Base-by-base conservation (phyloP, 2,888 invertebrate genomes). In the Acanthoscelides obtectus region DNA sequence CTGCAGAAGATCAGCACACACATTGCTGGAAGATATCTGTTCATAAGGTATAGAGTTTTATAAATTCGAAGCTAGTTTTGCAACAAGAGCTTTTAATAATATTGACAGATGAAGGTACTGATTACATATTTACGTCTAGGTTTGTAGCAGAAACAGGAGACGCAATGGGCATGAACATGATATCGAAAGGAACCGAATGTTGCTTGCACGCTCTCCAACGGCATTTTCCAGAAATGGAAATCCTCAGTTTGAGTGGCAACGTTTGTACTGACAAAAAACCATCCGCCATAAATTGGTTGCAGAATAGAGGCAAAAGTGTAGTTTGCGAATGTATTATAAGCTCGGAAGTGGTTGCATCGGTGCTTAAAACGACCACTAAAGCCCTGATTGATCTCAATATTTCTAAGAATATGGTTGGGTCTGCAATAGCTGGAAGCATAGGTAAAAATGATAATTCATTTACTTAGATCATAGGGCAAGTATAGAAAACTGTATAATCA, bases 121-220 rank as follows among this genome's bases (percentile, higher is more conserved):
- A n/a, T n/a, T n/a, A n/a, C n/a, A n/a, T n/a, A n/a, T 0, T 21
- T 72, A 12, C 22, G 8, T 66, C 64, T 64, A 72, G 75, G 22
- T 82, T 83, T 74, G 78, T 82, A 21, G 83, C 89, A 0, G 75
- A 78, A 2, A 98, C 98, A 0, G 99, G 99, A 0, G 99, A 99
- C 84, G 99, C 99, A 1, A 99, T 99, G 99, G 99, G 99, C 67
- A 99, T 99, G 99, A 99, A 99, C 83, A 99, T 99, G 98, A 89
- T 98, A 0, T 97, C 97, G 0, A 98, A 98, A 88, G 98, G 97
- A 0, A 94, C 96, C 0, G 98, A 98, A 86, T 92, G 92, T 80
- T 93, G 96, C 0, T 83, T 99, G 22, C 90, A 90, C 75, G 86
- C 89, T 67, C 88, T 98, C 0, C 90, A 92, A 80, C 87, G 87